A percentile compares a stretch with the other conserved stretches of the same genome.
Conservation (phyloP, 2,797 vertebrate genomes). For the Rousettus madagascariensis region DNA sequence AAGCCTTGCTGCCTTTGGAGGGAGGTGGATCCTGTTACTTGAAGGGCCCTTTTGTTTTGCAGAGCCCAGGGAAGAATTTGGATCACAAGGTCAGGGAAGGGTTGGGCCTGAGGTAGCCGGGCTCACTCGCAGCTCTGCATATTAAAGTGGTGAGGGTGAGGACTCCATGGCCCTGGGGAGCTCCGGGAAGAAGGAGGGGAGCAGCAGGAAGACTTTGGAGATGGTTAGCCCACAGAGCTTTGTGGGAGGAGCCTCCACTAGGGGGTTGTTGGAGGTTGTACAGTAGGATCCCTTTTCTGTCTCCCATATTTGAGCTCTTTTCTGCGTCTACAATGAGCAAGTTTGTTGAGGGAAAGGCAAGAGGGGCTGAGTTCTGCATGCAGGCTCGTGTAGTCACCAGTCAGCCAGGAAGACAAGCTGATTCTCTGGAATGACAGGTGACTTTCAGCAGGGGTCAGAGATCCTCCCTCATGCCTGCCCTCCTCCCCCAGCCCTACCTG, state of each 20-base stretch:
- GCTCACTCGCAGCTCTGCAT: background rate
- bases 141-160: background rate
- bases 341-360: background rate
- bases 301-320: background rate
- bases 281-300: background rate
- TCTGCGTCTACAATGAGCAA: background rate
- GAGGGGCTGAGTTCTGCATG: background rate
- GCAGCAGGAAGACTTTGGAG: background rate
- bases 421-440: background rate
- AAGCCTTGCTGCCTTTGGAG: background rate
- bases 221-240: background rate
- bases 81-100: background rate
- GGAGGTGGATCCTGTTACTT: background rate
- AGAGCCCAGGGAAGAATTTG: background rate
- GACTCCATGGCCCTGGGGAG: fast-evolving
- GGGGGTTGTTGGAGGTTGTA: background rate
- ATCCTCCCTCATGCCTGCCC: background rate
- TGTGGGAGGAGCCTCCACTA: background rate
- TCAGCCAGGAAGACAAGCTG: background rate
- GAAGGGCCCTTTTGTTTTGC: conserved; percentile 29
- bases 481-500: conserved; percentile 83
- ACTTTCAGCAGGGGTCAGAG: background rate
- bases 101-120: background rate
- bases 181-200: background rate
- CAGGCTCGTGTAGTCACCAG: background rate